These are phyloP conservation scores for Drosophila lini DNA, from an alignment of 1,140 invertebrate genomes.

Conservation along the genomic window DNA sequence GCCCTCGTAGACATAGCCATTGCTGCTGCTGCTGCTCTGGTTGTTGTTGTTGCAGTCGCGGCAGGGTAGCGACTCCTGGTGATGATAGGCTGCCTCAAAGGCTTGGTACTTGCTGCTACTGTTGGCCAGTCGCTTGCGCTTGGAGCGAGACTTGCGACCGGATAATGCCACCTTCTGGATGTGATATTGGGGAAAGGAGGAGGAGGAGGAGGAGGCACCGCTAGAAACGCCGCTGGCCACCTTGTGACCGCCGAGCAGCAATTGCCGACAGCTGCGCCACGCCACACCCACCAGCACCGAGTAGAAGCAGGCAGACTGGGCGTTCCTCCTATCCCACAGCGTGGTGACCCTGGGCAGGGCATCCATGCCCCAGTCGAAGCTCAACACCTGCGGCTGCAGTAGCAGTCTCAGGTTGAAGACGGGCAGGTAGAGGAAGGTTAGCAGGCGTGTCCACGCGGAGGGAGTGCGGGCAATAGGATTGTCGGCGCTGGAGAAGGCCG, in stretches of 20 bases:
- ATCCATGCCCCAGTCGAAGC: slow-evolving; percentile 98
- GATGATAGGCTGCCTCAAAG: slow-evolving; percentile 62
- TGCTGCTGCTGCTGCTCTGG: slow-evolving; percentile 51
- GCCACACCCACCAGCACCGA: slow-evolving; percentile 85
- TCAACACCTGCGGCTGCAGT: slow-evolving; percentile 91
- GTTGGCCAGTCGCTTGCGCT: slow-evolving; percentile 67
- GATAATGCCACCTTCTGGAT: slow-evolving; percentile 64
- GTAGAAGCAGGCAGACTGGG: slow-evolving; percentile 90
- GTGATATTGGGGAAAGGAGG: slow-evolving; percentile 61
- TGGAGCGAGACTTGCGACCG: slow-evolving; percentile 73
- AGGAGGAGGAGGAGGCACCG: no score
- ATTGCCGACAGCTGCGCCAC: slow-evolving; percentile 73
- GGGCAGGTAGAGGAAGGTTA: slow-evolving; percentile 95
- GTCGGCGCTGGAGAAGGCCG: slow-evolving; percentile 94
- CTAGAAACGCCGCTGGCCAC: slow-evolving; percentile 3
- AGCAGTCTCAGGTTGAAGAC: slow-evolving; percentile 94
- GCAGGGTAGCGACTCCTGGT: slow-evolving; percentile 59
- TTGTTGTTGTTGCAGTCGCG: slow-evolving; percentile 75
- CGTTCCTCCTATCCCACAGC: slow-evolving; percentile 90
- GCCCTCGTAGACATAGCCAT: slow-evolving; percentile 47
- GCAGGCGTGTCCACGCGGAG: slow-evolving; percentile 88
- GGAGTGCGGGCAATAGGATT: slow-evolving; percentile 94
- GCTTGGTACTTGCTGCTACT: slow-evolving; percentile 66
- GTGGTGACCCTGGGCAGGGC: slow-evolving; percentile 92
- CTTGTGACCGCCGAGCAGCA: slow-evolving; percentile 37